Conservation (phyloP, 2,113 vertebrate genomes). For the Catharus fuscescens region DNA sequence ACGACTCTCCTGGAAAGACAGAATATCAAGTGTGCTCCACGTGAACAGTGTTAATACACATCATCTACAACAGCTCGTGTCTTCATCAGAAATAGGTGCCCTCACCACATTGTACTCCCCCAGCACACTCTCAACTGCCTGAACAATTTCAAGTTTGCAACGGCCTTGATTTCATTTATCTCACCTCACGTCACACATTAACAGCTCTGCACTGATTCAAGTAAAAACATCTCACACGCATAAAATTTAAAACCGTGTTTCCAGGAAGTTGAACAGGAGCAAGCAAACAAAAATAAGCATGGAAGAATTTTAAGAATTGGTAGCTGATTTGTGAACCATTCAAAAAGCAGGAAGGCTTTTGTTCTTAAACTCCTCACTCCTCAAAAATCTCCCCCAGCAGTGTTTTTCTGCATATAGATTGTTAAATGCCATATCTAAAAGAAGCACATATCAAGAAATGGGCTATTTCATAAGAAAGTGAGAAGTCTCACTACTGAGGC, state of each 20-base stretch:
- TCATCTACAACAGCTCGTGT: neutral
- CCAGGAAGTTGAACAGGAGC: neutral
- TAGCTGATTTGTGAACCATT: neutral
- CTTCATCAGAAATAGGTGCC: neutral
- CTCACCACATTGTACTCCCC: neutral
- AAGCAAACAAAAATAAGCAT: neutral
- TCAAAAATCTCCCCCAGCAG: neutral
- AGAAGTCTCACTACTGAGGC: neutral
- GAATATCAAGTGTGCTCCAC: neutral
- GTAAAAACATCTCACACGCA: neutral
- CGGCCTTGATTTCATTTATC: neutral
- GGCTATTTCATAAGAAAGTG: neutral
- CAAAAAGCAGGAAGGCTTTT: neutral
- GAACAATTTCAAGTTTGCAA: neutral
- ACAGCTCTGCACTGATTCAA: neutral
- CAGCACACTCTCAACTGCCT: neutral
- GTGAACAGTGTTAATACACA: neutral
- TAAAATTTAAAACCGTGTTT: neutral
- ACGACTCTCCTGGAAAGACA: slow-evolving; percentile 79
- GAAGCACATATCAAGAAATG: neutral
- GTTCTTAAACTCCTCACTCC: neutral
- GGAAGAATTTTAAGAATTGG: neutral
- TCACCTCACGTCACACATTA: neutral
- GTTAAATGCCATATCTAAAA: neutral
- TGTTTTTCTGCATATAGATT: neutral